Percentiles rank a stretch among this genome's conserved stretches.
Conservation (phyloP, 2,888 invertebrate species). For the Epicampocera succincta region DNA sequence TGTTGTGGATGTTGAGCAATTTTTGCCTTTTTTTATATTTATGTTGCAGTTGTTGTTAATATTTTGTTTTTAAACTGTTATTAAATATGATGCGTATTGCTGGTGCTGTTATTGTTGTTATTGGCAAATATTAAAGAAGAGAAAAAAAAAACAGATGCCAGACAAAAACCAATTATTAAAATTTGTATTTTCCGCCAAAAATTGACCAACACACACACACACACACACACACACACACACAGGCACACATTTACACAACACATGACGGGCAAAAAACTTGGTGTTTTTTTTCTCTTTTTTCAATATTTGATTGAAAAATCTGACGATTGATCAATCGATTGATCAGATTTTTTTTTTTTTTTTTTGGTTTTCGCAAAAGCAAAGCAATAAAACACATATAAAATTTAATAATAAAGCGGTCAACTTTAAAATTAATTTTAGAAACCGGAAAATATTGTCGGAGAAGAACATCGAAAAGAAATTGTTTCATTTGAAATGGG, state of each 20-base stretch:
- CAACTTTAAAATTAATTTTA: conserved; percentile 18
- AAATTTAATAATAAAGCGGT: conserved; percentile 61
- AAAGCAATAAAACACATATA: conserved; percentile 45
- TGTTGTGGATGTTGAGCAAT: conserved; percentile 57
- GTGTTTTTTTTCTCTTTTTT: conserved; percentile 22
- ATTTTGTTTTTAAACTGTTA: conserved; percentile 56
- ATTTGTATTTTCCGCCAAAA: conserved; percentile 75
- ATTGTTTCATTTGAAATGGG: too few relatives aligned
- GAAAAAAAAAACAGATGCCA: conserved; percentile 72
- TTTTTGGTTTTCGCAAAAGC: too few relatives aligned
- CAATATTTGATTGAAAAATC: conserved; percentile 61
- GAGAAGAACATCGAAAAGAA: too few relatives aligned
- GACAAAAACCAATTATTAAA: conserved; percentile 79
- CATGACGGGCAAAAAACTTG: conserved; percentile 20
- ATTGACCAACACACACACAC: conserved; percentile 7
- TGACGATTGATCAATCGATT: conserved; percentile 64
- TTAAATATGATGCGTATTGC: conserved; percentile 69
- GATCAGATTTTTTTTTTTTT: conserved; percentile 25
- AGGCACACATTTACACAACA: conserved; percentile 6
- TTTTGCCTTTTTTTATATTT: conserved; percentile 20
- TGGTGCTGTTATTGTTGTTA: conserved; percentile 69
- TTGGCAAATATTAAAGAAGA: conserved; percentile 14
- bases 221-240: conserved; percentile 20
- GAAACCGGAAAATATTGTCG: conserved; percentile 37
- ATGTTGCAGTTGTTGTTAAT: conserved; percentile 29